phyloP scores from a whole-genome alignment of 2,888 invertebrate species.

The Tryphoninae sp. region DNA sequence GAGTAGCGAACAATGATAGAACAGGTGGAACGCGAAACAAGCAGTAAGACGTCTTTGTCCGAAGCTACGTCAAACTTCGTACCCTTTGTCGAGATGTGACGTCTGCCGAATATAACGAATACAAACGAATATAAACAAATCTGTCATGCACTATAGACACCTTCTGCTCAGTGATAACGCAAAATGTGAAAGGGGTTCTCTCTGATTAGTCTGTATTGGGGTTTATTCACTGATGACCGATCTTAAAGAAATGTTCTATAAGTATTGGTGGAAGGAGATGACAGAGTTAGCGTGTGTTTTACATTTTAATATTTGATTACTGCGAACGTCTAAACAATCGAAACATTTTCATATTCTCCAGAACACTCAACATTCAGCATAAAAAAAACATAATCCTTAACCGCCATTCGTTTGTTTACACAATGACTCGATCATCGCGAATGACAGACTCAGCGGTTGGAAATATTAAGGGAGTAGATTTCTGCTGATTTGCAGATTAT shows the following conservation, averaged over 20 bases:
- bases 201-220: background rate
- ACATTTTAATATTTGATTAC: too few species aligned
- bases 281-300: background rate
- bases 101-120: background rate
- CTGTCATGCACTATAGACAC: background rate
- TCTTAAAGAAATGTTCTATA: background rate
- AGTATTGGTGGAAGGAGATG: background rate
- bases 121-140: background rate
- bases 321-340: too few species aligned
- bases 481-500: background rate
- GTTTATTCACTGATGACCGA: background rate
- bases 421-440: background rate
- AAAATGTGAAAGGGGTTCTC: background rate
- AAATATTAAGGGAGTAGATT: background rate
- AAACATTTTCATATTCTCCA: too few species aligned
- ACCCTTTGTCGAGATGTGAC: background rate
- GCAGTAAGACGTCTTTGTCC: too few species aligned
- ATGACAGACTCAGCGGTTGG: background rate
- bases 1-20: background rate
- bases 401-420: background rate
- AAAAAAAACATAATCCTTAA: too few species aligned
- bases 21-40: too few species aligned
- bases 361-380: too few species aligned
- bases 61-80: too few species aligned
- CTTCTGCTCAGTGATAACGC: background rate